Evolutionary conservation across 2,797 vertebrate genomes (phyloP).

Genomic region (Enteromius argenteus): DNA sequence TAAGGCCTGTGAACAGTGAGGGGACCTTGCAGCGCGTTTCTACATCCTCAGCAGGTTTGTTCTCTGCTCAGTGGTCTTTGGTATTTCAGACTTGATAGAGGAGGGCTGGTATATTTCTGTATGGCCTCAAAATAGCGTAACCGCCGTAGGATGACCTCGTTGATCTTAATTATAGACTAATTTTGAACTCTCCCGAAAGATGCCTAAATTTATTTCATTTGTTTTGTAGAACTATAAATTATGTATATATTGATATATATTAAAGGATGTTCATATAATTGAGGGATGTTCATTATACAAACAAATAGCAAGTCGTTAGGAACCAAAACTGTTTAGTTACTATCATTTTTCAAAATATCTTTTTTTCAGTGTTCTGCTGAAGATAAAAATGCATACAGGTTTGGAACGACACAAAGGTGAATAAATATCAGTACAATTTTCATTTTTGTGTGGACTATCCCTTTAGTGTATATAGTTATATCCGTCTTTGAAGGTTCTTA

Average conservation of each 20-base stretch:
- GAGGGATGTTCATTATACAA: not conserved
- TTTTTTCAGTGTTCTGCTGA: not conserved
- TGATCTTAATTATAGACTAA: conserved; percentile 52
- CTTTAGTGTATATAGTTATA: not conserved
- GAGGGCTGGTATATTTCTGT: conserved; percentile 73
- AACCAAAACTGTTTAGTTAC: not conserved
- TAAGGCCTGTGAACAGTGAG: conserved; percentile 53
- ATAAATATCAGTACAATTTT: not conserved
- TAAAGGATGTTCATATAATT: not conserved
- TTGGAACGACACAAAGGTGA: not conserved
- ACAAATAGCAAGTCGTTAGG: not conserved
- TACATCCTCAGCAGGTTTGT: conserved; percentile 67
- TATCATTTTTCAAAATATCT: not conserved
- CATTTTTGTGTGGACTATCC: not conserved
- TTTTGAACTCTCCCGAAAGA: conserved; percentile 23
- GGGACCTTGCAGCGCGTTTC: conserved; percentile 54
- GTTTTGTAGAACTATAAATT: not conserved
- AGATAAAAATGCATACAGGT: not conserved
- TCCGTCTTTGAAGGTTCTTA: not conserved
- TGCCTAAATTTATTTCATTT: conserved; percentile 40
- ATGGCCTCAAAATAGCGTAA: conserved; percentile 74
- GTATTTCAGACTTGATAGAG: conserved; percentile 54
- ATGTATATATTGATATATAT: not conserved
- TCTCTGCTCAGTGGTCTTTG: conserved; percentile 47
- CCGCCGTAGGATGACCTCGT: conserved; percentile 50